Base-by-base conservation (phyloP, 2,797 vertebrate genomes). In the Parauchenoglanis punctatus region DNA sequence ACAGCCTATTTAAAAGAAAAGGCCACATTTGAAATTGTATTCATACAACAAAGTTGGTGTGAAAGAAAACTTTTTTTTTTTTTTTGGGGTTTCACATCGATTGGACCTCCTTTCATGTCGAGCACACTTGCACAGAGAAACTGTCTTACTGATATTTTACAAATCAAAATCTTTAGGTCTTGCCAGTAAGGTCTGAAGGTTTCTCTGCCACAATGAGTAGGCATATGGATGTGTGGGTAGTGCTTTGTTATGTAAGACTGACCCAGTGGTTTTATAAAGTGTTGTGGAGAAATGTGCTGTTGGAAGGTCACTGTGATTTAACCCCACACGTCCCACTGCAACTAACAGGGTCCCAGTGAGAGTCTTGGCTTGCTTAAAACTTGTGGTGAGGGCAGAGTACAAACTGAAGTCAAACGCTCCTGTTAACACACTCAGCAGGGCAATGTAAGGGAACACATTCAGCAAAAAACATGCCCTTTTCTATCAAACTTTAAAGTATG, bases 221-320 rank as follows among this genome's bases (percentile, higher is more conserved):
- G 85, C 65, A 72, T 81, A 78, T 72, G 65, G 78, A 58, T 72
- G 85, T 49, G 86, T 87, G 81, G 81, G 86, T 49, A 67, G 80
- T 35, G 54, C 59, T 83, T 83, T 75, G 68, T 75, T 83, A 83
- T 83, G 35, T 77, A 83, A 83, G 70, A 28, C 10, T 83, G 72
- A 83, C 46, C 72, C 44, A 76, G 59, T 83, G 86, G n/a, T 67
- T 87, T 76, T 87, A 65, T 44, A 83, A 63, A 83, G 72, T 28
- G 54, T 73, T 40, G 58, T 3, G 6, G 59, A 76, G 31, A 63
- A 83, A 56, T 83, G 86, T 67, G 31, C 81, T 68, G 81, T 58
- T 67, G n/a, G 28, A 76, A 46, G 46, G 28, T 87, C 59, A 76
- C 46, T n/a, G 58, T 18, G 70, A 83, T 83, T 87, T 87, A 87